Evolutionary conservation across 2,888 invertebrate species (phyloP).

Genomic region (Tribolium freemani): DNA sequence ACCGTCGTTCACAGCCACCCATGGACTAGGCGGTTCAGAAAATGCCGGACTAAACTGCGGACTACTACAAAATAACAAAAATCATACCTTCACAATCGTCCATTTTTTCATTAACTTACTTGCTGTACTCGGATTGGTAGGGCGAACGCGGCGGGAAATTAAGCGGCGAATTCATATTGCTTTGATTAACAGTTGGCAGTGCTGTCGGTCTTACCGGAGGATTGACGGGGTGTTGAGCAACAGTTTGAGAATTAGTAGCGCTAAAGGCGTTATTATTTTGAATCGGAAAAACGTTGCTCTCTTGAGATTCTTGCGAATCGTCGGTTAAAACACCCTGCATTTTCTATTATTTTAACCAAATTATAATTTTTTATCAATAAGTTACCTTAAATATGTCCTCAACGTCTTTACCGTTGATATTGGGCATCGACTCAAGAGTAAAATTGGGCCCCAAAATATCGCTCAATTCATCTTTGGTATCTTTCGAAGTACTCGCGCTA

Average conservation of each 20-base stretch:
- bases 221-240: slow-evolving; percentile 51
- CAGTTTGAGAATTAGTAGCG: slow-evolving; percentile 31
- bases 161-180: slow-evolving; percentile 76
- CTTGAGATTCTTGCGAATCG: slow-evolving; percentile 85
- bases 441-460: slow-evolving; percentile 80
- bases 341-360: neutral
- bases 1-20: slow-evolving; percentile 67
- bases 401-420: slow-evolving; percentile 92
- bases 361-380: neutral
- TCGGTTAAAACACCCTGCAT: slow-evolving; percentile 83
- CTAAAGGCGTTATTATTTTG: slow-evolving; percentile 47
- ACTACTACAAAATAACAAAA: slow-evolving; percentile 67
- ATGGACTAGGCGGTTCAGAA: slow-evolving; percentile 76
- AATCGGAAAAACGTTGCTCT: slow-evolving; percentile 73
- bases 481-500: slow-evolving; percentile 67
- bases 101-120: slow-evolving; percentile 70
- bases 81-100: slow-evolving; percentile 2
- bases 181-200: slow-evolving; percentile 69
- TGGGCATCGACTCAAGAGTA: slow-evolving; percentile 84
- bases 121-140: slow-evolving; percentile 86
- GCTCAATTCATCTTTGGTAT: slow-evolving; percentile 80
- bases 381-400: slow-evolving; percentile 87
- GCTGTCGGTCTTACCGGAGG: slow-evolving; percentile 67
- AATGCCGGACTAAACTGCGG: slow-evolving; percentile 80
- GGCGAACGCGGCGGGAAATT: slow-evolving; percentile 83